Evolutionary conservation across 2,797 vertebrate genomes (phyloP), one percentile per base, ranked within the genome.

Genomic region (Dermochelys coriacea): DNA sequence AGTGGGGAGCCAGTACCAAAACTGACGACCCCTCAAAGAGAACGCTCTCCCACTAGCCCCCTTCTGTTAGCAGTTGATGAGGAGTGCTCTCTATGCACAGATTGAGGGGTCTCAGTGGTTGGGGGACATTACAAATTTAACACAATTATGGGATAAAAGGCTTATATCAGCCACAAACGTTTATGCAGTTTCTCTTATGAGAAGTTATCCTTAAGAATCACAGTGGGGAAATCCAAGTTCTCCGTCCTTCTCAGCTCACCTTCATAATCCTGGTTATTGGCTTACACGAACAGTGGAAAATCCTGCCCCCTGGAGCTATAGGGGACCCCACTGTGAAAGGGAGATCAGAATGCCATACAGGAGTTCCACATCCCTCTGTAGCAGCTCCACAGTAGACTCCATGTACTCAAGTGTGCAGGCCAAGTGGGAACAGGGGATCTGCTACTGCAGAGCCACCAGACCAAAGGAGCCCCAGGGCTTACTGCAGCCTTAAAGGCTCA

Each of bases 1-100:
- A 31, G 16, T 95, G 87, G 94, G 12, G 51, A 94, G 93, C 93
- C 90, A 94, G 0, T 50, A 93, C 82, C 91, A 95, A 92, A 89
- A 0, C 86, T 91, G 93, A 94, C 80, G 12, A 10, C 18, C 29
- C 91, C 64, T 85, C 64, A 84, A 29, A 82, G 29, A 78, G 29
- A 92, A 91, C 86, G 49, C 47, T 2, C 77, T 97, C 57, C 74
- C 89, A 89, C 88, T 85, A 83, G 6, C 85, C 85, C 88, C 34
- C 34, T 89, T 81, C 82, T 94, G 50, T 49, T 78, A 84, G 80
- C 68, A 82, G 75, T 34, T 75, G 59, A 81, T 75, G 18, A 55
- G 41, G 78, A 87, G n/a, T 82, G 81, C 68, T 95, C 49, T 86
- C 41, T 80, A 50, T 87, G 52, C 45, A 85, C 84, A 47, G 79